These are phyloP conservation scores for Pseudorhiza aurosa DNA, from an alignment of 30 jellyfish, hydroid and myxozoan genomes.

Conservation along the genomic window DNA sequence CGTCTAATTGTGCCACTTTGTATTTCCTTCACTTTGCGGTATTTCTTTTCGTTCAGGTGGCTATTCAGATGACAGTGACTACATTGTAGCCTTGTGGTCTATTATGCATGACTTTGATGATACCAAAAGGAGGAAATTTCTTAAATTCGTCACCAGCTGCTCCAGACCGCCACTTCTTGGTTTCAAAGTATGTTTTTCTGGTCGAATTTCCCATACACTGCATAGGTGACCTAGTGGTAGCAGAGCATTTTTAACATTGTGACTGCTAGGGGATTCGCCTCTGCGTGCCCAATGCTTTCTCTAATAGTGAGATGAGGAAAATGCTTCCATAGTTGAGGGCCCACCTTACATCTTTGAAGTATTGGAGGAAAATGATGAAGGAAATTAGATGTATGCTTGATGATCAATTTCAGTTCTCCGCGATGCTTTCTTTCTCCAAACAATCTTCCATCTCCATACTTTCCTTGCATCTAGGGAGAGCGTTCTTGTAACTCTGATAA, in stretches of 20 bases:
- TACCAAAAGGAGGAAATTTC: conserved; percentile 73
- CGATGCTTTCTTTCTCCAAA: not conserved
- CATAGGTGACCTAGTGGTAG: too few relatives aligned
- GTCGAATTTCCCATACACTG: too few relatives aligned
- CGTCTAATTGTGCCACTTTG: too few relatives aligned
- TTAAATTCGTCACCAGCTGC: conserved; percentile 96
- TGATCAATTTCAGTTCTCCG: not conserved
- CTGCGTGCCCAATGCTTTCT: too few relatives aligned
- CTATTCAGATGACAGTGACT: conserved; percentile 73
- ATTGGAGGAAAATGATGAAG: too few relatives aligned
- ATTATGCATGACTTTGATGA: conserved; percentile 63
- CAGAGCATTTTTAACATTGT: too few relatives aligned
- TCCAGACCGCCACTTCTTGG: conserved; percentile 99
- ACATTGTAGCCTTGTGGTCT: conserved; percentile 84
- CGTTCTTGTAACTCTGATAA: not conserved
- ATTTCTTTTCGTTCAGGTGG: too few relatives aligned
- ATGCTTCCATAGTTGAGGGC: too few relatives aligned
- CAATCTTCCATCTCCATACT: not conserved
- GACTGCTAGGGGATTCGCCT: too few relatives aligned
- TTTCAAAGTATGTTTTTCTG: conserved; percentile 70
- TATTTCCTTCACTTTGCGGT: too few relatives aligned
- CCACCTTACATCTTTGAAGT: too few relatives aligned
- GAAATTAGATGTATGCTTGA: not conserved
- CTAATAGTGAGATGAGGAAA: too few relatives aligned
- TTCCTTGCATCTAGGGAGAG: not conserved